These are phyloP conservation scores for Pluvialis apricaria DNA, from an alignment of 2,113 vertebrate genomes.

Conservation along the genomic window DNA sequence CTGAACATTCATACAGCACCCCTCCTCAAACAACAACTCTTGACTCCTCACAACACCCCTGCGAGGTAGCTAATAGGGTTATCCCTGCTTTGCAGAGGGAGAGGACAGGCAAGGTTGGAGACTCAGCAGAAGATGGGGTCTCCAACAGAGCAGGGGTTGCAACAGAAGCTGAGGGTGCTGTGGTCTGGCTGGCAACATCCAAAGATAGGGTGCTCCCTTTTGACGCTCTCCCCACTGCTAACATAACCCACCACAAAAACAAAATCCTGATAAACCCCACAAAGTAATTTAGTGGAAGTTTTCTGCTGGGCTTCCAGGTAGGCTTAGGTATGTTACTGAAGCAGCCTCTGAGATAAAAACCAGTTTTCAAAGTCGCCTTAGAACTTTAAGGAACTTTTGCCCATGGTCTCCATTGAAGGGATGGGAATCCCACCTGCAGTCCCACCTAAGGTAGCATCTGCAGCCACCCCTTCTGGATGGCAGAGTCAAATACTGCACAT, in stretches of 20 bases:
- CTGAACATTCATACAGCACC: background rate
- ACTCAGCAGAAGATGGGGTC: background rate
- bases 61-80: background rate
- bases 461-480: background rate
- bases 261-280: background rate
- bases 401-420: background rate
- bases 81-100: background rate
- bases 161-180: background rate
- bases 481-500: background rate
- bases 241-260: background rate
- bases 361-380: background rate
- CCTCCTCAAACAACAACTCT: background rate
- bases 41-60: background rate
- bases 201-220: background rate
- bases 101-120: background rate
- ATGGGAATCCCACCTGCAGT: background rate
- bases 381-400: background rate
- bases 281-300: background rate
- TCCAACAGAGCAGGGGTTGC: background rate
- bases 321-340: background rate
- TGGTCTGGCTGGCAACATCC: background rate
- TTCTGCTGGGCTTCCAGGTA: background rate
- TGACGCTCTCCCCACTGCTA: rapidly evolving
- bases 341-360: background rate
- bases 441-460: background rate